phyloP scores from a whole-genome alignment of 2,888 invertebrate genomes.

The Coleophora deauratella region DNA sequence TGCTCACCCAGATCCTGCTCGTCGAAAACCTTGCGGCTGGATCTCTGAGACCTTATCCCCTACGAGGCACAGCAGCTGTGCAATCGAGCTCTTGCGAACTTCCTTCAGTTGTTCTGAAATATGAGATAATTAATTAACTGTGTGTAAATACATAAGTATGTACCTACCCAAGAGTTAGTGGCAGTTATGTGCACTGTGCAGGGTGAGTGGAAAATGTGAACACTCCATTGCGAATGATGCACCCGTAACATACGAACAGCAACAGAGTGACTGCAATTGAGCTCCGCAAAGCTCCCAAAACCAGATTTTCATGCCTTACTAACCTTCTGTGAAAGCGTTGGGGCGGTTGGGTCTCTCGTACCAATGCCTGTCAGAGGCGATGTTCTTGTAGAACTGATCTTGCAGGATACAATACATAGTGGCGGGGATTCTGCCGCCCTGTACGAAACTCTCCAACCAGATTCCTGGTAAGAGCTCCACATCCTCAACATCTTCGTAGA shows the following conservation, averaged over 20 bases:
- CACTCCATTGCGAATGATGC: too few species aligned
- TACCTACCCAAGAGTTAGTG: too few species aligned
- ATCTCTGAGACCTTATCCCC: not conserved
- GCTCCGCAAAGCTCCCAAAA: too few species aligned
- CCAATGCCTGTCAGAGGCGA: constrained; percentile 90
- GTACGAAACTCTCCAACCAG: constrained; percentile 84
- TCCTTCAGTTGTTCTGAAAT: constrained; percentile 44
- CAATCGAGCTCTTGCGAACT: constrained; percentile 36
- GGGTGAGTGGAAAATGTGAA: too few species aligned
- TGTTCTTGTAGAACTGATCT: constrained; percentile 84
- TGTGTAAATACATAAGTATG: not conserved
- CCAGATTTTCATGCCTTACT: too few species aligned
- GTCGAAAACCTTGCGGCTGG: not conserved
- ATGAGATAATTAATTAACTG: constrained; percentile 1
- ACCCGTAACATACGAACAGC: too few species aligned
- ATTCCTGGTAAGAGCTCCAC: constrained; percentile 91
- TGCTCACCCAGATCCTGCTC: too few species aligned
- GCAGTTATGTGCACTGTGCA: too few species aligned
- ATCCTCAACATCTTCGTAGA: constrained; percentile 56
- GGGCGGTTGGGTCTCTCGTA: constrained; percentile 35
- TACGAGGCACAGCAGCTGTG: constrained; percentile 37
- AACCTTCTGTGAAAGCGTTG: constrained; percentile 33
- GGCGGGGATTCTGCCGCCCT: constrained; percentile 87
- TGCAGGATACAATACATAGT: constrained; percentile 90
- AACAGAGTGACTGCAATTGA: too few species aligned